A percentile compares a stretch with the other conserved stretches of the same genome.
Conservation (phyloP, 1,140 invertebrate species). For the Linepithema humile region DNA sequence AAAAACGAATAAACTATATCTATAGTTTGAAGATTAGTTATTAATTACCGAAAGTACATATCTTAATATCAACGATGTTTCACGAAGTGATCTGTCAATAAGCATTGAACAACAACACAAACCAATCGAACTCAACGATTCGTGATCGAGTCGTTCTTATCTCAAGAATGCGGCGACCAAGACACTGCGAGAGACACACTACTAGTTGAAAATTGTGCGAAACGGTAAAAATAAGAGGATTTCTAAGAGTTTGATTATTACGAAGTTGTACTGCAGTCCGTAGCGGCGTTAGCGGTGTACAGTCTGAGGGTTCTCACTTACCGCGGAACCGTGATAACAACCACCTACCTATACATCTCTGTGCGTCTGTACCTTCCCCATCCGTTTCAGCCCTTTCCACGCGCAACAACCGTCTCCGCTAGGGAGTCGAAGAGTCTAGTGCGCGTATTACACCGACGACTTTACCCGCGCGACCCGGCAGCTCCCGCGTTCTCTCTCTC, state of each 20-base stretch:
- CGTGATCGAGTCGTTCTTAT: not conserved
- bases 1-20: not conserved
- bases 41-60: not conserved
- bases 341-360: conserved; percentile 63
- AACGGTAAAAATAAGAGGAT: conserved; percentile 29
- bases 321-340: conserved; percentile 80
- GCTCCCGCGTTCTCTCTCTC: not conserved
- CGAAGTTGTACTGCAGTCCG: conserved; percentile 67
- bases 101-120: not conserved
- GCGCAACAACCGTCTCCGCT: not conserved
- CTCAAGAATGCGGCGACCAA: too few relatives aligned
- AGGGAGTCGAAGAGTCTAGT: not conserved
- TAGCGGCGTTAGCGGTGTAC: conserved; percentile 64
- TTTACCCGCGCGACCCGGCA: not conserved
- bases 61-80: not conserved
- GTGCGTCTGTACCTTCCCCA: conserved; percentile 54
- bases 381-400: conserved; percentile 16
- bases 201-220: conserved; percentile 9
- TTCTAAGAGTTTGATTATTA: conserved; percentile 75
- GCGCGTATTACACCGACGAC: not conserved
- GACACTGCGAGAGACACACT: conserved; percentile 3
- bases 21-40: not conserved
- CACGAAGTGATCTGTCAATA: too few relatives aligned
- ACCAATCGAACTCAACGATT: too few relatives aligned
- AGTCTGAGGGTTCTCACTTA: conserved; percentile 78